Evolutionary conservation across 2,113 vertebrate genomes (phyloP).

Genomic region (Ibidorhyncha struthersii): DNA sequence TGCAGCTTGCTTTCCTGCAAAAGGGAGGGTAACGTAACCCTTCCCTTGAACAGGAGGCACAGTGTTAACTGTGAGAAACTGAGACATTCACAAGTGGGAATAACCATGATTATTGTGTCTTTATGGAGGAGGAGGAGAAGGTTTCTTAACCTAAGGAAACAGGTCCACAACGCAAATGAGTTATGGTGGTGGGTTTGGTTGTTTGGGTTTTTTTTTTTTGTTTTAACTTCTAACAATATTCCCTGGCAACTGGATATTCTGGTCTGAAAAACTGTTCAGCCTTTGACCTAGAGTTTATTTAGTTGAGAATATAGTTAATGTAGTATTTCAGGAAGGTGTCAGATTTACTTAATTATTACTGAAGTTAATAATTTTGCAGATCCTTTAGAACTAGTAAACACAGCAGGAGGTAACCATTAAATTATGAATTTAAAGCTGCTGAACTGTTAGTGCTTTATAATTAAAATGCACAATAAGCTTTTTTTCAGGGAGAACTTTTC

Average conservation of each 20-base stretch:
- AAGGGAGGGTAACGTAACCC: not conserved
- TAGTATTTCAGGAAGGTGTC: not conserved
- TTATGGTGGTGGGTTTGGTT: not conserved
- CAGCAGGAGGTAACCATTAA: not conserved
- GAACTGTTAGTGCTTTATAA: not conserved
- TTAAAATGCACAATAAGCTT: not conserved
- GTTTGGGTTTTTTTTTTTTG: not conserved
- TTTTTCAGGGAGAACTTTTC: slow-evolving; percentile 1
- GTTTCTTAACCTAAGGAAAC: not conserved
- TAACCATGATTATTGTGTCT: not conserved
- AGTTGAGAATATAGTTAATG: not conserved
- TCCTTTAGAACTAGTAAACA: not conserved
- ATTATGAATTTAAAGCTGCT: not conserved
- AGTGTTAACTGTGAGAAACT: not conserved
- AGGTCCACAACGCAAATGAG: not conserved
- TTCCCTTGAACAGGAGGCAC: not conserved
- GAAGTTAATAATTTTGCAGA: not conserved
- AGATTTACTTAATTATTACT: not conserved
- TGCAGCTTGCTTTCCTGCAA: not conserved
- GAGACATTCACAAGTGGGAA: not conserved
- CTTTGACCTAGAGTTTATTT: not conserved
- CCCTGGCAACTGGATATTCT: not conserved
- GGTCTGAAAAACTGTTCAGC: not conserved
- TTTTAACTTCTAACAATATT: not conserved
- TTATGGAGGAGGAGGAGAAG: not conserved